Base-by-base conservation (phyloP, 2,113 vertebrate species). In the Glaucidium brasilianum region DNA sequence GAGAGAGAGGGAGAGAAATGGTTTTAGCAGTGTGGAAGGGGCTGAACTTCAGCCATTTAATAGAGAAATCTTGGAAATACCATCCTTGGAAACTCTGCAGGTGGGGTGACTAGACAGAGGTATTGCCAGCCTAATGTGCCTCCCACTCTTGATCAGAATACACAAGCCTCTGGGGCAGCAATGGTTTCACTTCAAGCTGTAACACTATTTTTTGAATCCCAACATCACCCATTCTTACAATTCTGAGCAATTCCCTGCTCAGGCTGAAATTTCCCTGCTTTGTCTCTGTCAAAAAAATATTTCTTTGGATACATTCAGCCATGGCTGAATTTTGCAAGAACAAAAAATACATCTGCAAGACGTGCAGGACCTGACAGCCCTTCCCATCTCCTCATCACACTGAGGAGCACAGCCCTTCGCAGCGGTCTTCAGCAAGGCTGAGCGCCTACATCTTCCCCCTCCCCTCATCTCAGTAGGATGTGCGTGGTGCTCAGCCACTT, bases 391-490 rank as follows among this genome's bases (percentile, higher is more conserved):
- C 43, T 45, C 71, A 6, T 67, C n/a, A 11, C 20, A 12, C 9
- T 1, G 3, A 34, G 34, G 43, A 76, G 62, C 81, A 20, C 5
- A 4, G 60, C 29, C 67, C 63, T 6, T 4, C 0, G 0, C 83
- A n/a, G 4, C 0, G 82, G 47, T 83, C 76, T 81, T 62, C 85
- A 50, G 49, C 14, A 32, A 58, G 77, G 30, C 47, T 34, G 18
- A 82, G 58, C 0, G 7, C 43, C 35, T 37, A 59, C 50, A 22
- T 49, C 58, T 80, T 39, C 59, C 68, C 47, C 45, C 73, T 94
- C 11, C 80, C 66, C 53, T 71, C 64, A 41, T 68, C 83, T 52
- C 91, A 85, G 91, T 82, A 60, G 92, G 92, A 68, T 79, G 64
- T 83, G 72, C 6, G 1, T 86, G 77, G 77, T 90, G 68, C 52